These are phyloP conservation scores for Lepidotrigona ventralis DNA, from an alignment of 1,140 invertebrate genomes.

Conservation along the genomic window DNA sequence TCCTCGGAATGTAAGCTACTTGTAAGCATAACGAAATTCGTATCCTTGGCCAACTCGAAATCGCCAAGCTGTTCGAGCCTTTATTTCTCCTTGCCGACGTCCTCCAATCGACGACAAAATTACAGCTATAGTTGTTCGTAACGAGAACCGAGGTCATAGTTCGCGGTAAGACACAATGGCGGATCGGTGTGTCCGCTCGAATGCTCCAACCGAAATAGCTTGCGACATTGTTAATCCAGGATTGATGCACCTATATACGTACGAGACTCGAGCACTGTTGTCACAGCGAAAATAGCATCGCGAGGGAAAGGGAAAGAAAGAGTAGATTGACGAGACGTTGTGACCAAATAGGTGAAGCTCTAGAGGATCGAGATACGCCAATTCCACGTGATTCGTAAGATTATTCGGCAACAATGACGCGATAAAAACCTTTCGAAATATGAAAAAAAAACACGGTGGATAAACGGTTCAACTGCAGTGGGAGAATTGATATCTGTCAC, in stretches of 20 bases:
- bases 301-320: neutral
- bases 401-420: neutral
- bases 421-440: neutral
- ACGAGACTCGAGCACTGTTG: conserved; percentile 26
- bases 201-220: conserved; percentile 56
- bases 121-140: conserved; percentile 40
- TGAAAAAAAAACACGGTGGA: no score
- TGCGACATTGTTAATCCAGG: conserved; percentile 64
- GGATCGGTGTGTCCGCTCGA: conserved; percentile 40
- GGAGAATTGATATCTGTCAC: neutral
- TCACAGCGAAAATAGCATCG: conserved; percentile 35
- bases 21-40: no score
- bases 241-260: conserved; percentile 42
- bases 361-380: no score
- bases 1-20: no score
- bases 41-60: neutral
- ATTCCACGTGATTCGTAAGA: neutral
- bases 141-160: conserved; percentile 32
- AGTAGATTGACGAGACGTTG: neutral
- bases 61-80: neutral
- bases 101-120: conserved; percentile 39
- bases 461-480: neutral
- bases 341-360: neutral
- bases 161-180: conserved; percentile 55
- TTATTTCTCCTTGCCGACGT: neutral